Percentiles rank a stretch among this genome's conserved stretches.
Conservation (phyloP, 2,113 vertebrate species). For the Sialia sialis region DNA sequence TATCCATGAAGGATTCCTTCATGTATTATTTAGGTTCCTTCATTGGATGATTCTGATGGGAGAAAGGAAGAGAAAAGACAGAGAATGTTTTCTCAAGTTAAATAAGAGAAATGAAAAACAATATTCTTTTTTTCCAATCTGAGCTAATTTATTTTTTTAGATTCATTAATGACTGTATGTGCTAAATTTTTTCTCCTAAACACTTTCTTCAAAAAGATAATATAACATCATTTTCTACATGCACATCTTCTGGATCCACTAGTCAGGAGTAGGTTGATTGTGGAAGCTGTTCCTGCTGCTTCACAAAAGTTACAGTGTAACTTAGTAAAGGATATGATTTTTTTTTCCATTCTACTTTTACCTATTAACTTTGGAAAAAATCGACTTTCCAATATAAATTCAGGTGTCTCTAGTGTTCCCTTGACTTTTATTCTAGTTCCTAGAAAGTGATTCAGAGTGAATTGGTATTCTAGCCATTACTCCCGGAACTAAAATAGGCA, state of each 20-base stretch:
- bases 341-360: background rate
- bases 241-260: background rate
- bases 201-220: background rate
- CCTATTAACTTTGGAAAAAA: background rate
- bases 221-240: background rate
- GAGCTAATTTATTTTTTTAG: background rate
- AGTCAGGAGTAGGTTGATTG: background rate
- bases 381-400: background rate
- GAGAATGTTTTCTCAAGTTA: background rate
- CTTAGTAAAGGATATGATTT: background rate
- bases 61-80: background rate
- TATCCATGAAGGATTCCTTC: background rate
- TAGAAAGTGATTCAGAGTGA: background rate
- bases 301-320: background rate
- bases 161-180: background rate
- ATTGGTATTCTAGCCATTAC: background rate
- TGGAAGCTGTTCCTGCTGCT: background rate
- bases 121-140: background rate
- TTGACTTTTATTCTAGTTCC: background rate
- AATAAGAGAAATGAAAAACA: background rate
- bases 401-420: background rate
- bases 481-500: background rate
- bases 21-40: background rate
- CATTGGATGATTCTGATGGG: background rate
- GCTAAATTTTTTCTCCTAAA: background rate